phyloP scores from a whole-genome alignment of 2,113 vertebrate species.

The Empidonax traillii region DNA sequence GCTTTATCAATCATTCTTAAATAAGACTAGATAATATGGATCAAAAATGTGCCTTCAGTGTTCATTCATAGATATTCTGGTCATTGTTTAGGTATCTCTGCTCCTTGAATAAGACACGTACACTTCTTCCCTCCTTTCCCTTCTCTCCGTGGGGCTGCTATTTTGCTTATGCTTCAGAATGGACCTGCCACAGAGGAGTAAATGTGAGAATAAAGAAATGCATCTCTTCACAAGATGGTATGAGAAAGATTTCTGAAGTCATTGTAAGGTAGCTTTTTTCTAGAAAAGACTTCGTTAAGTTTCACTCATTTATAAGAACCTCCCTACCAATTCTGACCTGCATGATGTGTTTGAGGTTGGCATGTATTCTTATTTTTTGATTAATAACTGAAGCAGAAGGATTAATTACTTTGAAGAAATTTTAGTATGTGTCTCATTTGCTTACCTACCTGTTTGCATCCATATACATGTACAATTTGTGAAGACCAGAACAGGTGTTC shows the following conservation, averaged over 20 bases:
- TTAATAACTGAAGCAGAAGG: not conserved
- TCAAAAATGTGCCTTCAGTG: not conserved
- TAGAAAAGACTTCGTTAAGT: not conserved
- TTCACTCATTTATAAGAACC: not conserved
- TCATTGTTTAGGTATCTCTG: not conserved
- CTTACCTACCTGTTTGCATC: not conserved
- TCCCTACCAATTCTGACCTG: not conserved
- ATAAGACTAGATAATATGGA: not conserved
- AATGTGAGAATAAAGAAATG: constrained; percentile 30
- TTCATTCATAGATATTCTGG: not conserved
- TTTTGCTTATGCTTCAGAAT: constrained; percentile 6
- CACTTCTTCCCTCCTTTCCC: not conserved
- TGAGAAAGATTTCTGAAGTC: not conserved
- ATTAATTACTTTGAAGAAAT: not conserved
- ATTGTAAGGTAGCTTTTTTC: not conserved
- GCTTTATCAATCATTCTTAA: not conserved
- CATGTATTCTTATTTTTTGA: not conserved
- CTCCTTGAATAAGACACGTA: not conserved
- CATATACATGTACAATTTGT: not conserved
- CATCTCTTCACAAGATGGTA: not conserved
- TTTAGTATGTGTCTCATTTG: not conserved
- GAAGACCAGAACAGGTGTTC: not conserved
- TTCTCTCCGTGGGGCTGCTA: not conserved
- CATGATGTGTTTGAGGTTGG: not conserved
- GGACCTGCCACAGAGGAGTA: constrained; percentile 5